Evolutionary conservation across 2,113 vertebrate species (phyloP).

Genomic region (Pelvicachromis taeniatus): DNA sequence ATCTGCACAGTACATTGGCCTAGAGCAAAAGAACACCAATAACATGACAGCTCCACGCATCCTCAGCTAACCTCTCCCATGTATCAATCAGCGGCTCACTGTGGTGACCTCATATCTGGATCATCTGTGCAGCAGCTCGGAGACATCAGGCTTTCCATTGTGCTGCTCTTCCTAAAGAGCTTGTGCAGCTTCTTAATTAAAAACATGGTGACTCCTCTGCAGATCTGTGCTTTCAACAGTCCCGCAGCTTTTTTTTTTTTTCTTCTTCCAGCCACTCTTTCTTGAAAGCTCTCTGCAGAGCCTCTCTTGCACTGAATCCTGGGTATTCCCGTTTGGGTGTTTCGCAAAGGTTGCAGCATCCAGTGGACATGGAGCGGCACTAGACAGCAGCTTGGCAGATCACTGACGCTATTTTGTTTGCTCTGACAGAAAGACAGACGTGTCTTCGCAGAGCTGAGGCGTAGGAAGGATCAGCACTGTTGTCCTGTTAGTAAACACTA

Average conservation of each 20-base stretch:
- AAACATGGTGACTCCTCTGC: conserved; percentile 23
- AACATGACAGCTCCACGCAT: neutral
- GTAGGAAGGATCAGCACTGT: neutral
- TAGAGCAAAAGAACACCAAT: neutral
- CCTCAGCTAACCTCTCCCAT: conserved; percentile 26
- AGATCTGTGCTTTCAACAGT: neutral
- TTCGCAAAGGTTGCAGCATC: conserved; percentile 49
- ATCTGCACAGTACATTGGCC: neutral
- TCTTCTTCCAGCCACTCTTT: neutral
- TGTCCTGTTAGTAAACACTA: neutral
- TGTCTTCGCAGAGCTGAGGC: neutral
- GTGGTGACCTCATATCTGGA: conserved; percentile 44
- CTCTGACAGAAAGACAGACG: neutral
- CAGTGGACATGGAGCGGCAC: neutral
- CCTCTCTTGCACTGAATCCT: conserved; percentile 7
- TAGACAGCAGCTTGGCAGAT: neutral
- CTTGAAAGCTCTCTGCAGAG: conserved; percentile 31
- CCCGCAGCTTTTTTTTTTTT: neutral
- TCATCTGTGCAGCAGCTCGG: neutral
- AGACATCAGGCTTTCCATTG: neutral
- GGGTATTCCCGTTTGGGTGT: conserved; percentile 23
- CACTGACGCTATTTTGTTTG: neutral
- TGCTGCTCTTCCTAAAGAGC: conserved; percentile 4
- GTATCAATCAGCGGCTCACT: conserved; percentile 23
- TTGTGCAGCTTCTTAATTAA: conserved; percentile 33